A percentile compares a stretch with the other conserved stretches of the same genome.
Evolutionary conservation across 2,797 vertebrate species (phyloP).

Genomic region (Scolopax bukidnonensis): DNA sequence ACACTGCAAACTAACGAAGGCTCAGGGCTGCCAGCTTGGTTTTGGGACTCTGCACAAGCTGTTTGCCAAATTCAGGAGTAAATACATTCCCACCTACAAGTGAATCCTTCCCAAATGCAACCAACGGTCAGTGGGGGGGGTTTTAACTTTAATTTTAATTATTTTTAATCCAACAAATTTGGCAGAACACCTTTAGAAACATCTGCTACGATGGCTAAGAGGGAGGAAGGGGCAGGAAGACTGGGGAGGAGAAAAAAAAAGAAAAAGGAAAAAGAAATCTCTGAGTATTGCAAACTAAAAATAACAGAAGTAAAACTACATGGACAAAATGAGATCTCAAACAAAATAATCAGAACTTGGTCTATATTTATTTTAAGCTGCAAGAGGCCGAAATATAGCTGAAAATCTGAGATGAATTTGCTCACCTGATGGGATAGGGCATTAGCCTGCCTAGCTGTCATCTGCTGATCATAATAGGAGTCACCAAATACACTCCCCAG

Average conservation of each 20-base stretch:
- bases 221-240: background rate
- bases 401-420: slow-evolving; percentile 47
- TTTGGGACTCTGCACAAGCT: background rate
- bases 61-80: background rate
- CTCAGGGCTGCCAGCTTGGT: fast-evolving
- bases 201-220: background rate
- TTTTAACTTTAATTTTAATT: background rate
- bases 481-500: slow-evolving; percentile 96
- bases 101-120: background rate
- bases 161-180: background rate
- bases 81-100: background rate
- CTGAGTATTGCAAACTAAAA: background rate
- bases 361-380: slow-evolving; percentile 24
- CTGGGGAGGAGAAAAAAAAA: fast-evolving
- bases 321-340: background rate
- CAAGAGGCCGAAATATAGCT: slow-evolving; percentile 24
- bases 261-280: background rate
- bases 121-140: fast-evolving
- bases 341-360: background rate
- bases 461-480: slow-evolving; percentile 97
- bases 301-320: background rate
- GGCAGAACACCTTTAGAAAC: background rate
- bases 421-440: slow-evolving; percentile 98
- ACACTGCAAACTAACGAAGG: background rate
- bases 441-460: slow-evolving; percentile 94